Base-by-base conservation (phyloP, 2,888 invertebrate genomes). In the Lithophane semibrunnea region DNA sequence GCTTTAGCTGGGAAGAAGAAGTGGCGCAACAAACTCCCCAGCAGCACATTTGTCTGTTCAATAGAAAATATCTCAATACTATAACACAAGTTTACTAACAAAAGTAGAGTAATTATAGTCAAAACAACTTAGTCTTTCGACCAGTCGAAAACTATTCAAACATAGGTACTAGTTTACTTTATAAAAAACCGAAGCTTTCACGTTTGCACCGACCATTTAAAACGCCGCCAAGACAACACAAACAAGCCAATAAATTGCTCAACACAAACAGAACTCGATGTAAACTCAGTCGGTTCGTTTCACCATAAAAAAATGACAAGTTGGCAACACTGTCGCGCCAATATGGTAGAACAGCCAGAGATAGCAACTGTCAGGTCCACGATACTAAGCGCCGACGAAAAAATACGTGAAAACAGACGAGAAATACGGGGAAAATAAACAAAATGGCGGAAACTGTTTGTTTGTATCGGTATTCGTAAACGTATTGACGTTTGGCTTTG, bases 341-440 rank as follows among this genome's bases (percentile, higher is more conserved):
- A 90, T 88, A 91, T 85, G 88, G 84, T 84, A 88, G 83, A 86
- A 89, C 83, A 73, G 75, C 67, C 75, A 86, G 86, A 88, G 92
- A 92, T 93, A 93, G 89, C 84, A 85, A 73, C 87, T 90, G 92
- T 91, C 92, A 90, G 75, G 73, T 69, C 80, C 79, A 67, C 79
- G 86, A 89, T 81, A 80, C 90, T 91, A 88, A 89, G 82, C 83
- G 77, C 82, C 78, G 81, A 82, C 73, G 73, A 80, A 80, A 86
- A 88, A 86, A 88, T 88, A 88, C 84, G 80, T 49, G 56, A 69
- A 80, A 71, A 79, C 65, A 44, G 64, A 73, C 77, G 65, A 78
- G 80, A 82, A 85, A 88, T 87, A 86, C 84, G 82, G 37, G 71
- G 8, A 60, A 77, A 84, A 86, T 73, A 58, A 83, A 72, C 65